phyloP scores from a whole-genome alignment of 2,113 vertebrate species.

The Thermophis baileyi region DNA sequence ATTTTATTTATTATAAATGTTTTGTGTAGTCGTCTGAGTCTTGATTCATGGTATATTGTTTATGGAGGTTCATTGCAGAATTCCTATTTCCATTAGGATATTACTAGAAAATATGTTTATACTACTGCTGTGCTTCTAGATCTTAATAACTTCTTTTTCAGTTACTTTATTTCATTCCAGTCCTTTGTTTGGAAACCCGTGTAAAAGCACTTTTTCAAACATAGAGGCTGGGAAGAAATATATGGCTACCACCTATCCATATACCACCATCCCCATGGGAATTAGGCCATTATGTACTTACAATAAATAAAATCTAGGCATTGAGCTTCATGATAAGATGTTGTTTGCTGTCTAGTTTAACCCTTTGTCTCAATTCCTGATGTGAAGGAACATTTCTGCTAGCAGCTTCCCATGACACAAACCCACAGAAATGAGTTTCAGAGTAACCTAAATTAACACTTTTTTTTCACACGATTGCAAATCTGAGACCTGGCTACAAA shows the following conservation, averaged over 20 bases:
- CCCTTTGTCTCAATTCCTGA: not conserved
- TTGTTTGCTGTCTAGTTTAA: not conserved
- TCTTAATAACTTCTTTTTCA: not conserved
- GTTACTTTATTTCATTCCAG: not conserved
- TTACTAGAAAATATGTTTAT: not conserved
- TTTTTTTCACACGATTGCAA: not conserved
- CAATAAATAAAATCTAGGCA: not conserved
- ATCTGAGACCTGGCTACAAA: not conserved
- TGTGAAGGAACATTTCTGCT: not conserved
- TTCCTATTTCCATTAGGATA: not conserved
- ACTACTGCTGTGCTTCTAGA: not conserved
- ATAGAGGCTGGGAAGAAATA: not conserved
- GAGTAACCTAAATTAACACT: not conserved
- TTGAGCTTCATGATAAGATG: not conserved
- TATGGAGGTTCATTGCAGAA: not conserved
- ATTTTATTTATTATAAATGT: not conserved
- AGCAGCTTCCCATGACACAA: not conserved
- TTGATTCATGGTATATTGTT: not conserved
- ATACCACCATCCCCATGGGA: not conserved
- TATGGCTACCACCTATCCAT: not conserved
- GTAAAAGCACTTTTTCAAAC: not conserved
- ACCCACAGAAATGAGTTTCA: not conserved
- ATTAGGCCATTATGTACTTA: not conserved
- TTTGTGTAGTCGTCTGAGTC: not conserved
- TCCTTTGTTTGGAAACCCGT: not conserved